A percentile compares a stretch with the other conserved stretches of the same genome.
These are phyloP conservation scores for Heloderma charlesbogerti DNA, from an alignment of 2,113 vertebrate species.

Conservation along the genomic window DNA sequence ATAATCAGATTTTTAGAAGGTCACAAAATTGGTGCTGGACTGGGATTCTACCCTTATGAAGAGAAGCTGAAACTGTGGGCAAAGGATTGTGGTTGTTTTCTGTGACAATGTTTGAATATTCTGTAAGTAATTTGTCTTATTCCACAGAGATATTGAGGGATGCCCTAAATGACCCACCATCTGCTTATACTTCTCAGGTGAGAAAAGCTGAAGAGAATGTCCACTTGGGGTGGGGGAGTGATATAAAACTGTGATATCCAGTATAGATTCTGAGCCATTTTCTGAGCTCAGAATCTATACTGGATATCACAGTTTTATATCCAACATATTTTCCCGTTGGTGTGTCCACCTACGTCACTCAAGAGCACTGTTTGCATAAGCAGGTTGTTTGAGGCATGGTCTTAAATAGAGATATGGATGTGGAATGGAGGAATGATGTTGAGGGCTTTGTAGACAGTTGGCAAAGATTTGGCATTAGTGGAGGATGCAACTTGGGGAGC, in stretches of 20 bases:
- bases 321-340: neutral
- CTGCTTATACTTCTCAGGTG: slow-evolving; percentile 72
- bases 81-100: no score
- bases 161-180: slow-evolving; percentile 69
- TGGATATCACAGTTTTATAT: neutral
- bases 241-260: no score
- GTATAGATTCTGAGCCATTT: no score
- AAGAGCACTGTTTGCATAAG: no score
- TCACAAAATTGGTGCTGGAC: neutral
- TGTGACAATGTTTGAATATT: neutral
- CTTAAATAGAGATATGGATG: no score
- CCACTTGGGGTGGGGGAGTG: no score
- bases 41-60: neutral
- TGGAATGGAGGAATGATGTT: neutral
- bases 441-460: no score
- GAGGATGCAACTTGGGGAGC: neutral
- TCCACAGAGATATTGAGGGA: slow-evolving; percentile 73
- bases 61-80: neutral
- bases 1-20: neutral
- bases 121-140: slow-evolving; percentile 1
- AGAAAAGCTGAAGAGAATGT: neutral
- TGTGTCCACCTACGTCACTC: no score
- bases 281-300: neutral
- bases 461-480: neutral
- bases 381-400: neutral